Evolutionary conservation across 1,140 invertebrate species (phyloP), one percentile per base, ranked within the genome.

Genomic region (Trinorchestia longiramus): DNA sequence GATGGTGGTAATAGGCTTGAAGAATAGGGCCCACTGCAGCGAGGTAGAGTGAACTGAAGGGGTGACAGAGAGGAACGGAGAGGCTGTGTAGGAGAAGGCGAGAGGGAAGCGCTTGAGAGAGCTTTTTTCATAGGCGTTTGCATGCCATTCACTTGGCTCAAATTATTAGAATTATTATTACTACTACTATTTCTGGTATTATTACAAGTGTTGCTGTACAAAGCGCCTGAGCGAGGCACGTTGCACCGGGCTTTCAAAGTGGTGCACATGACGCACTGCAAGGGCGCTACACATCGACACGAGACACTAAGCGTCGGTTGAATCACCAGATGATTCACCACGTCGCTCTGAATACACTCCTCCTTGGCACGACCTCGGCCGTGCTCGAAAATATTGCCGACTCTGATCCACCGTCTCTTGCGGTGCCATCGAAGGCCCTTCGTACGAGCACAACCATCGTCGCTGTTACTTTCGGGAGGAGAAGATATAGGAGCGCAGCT

Each of bases 31-130:
- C 62, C 62, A 87, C 43, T 43, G 43, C 43, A 87, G n/a, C 44
- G 43, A 40, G 87, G 95, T 42, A 44, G 47, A 90, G 77, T 57
- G 87, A 47, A 42, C 41, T 57, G 42, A 77, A 90, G 95, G 43
- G 95, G 87, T 17, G 90, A 91, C 41, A 53, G 43, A 44, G 45
- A 92, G 40, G 90, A 87, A 90, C 87, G 45, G 87, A 43, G 42
- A 91, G 28, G 15, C 11, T 57, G 95, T 95, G 95, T 45, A 45
- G 92, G 92, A 94, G 92, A 94, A 94, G 92, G 92, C 92, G 92
- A 43, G 40, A 94, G 92, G 44, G 92, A 94, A 94, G 92, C 92
- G 92, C 92, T 94, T n/a, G 92, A 94, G 43, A 94, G 92, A 43
- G 92, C 92, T 47, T 94, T 94, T 40, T 94, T 94, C 92, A 94